Evolutionary conservation across 1,140 invertebrate species (phyloP), one percentile per base, ranked within the genome.

Genomic region (Eupeodes corollae): DNA sequence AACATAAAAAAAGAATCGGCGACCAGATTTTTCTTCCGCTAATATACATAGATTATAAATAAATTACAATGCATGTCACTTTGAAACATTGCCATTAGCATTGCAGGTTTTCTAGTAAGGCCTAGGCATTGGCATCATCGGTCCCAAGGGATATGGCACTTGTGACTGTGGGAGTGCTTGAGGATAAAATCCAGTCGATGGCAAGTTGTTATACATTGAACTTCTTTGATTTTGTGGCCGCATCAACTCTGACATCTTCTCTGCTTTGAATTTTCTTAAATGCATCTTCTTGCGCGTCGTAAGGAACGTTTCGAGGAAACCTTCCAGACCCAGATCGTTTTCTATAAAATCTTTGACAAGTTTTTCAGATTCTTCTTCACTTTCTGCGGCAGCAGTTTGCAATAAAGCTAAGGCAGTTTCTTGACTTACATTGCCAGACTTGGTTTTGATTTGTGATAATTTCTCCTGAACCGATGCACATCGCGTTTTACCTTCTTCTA

Each of bases 321-420:
- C 75, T 16, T 91, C 88, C 1, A 88, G 73, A 53, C 83, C 79
- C 13, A 80, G 70, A 51, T 84, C 79, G 35, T 79, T 80, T 26
- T 78, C 73, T 37, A 88, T 71, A 63, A 91, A 91, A 51, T 82
- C 79, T 60, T 88, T 79, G 1, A 86, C 80, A 37, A 85, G 61
- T 46, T 75, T 75, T 67, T 95, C 91, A 21, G 88, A 88, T 67
- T 88, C 77, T 70, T 93, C 89, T 70, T 95, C 91, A 41, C 82
- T 81, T 75, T 91, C 83, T 44, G 88, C 83, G 41, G 87, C 82
- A 13, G 86, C 80, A 33, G 88, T 82, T 76, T 91, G 86, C 13
- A 93, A 70, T 31, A 93, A 63, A 1, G 88, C 89, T 48, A 90
- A 68, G 11, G 85, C 83, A 21, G 84, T 86, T 54, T 93, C 89